Evolutionary conservation across 2,113 vertebrate species (phyloP).

Genomic region (Ploceus nigricollis): DNA sequence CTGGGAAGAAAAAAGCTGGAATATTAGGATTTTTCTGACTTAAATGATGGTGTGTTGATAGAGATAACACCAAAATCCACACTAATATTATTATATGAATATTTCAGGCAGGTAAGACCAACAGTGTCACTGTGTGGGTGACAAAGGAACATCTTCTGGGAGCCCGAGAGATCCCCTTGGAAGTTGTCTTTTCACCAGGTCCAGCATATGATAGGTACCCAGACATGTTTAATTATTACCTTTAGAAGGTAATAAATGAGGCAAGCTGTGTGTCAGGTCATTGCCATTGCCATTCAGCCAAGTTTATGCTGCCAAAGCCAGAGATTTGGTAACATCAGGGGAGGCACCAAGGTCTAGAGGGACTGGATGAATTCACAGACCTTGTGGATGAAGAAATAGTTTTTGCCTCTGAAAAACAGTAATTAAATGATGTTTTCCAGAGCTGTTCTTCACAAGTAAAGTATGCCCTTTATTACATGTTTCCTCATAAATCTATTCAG

Average conservation of each 20-base stretch:
- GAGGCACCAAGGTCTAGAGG: background rate
- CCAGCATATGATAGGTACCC: background rate
- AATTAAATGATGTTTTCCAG: background rate
- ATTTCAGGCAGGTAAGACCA: background rate
- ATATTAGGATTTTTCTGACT: background rate
- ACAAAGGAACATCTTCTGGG: background rate
- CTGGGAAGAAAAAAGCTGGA: background rate
- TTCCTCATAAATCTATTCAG: background rate
- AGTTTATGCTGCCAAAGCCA: background rate
- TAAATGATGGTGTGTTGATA: background rate
- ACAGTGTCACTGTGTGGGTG: background rate
- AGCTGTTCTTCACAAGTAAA: background rate
- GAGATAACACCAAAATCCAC: background rate
- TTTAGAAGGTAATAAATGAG: background rate
- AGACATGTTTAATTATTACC: background rate
- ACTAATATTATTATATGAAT: background rate
- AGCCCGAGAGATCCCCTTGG: rapidly evolving
- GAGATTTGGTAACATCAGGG: background rate
- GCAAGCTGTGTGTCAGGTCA: too few species aligned
- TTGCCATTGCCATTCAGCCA: background rate
- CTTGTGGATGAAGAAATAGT: background rate
- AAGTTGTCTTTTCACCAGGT: rapidly evolving
- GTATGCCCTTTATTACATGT: background rate
- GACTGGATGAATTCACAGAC: background rate
- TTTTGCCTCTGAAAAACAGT: background rate